phyloP scores from a whole-genome alignment of 1,140 invertebrate species.

The Lordiphosa clarofinis region DNA sequence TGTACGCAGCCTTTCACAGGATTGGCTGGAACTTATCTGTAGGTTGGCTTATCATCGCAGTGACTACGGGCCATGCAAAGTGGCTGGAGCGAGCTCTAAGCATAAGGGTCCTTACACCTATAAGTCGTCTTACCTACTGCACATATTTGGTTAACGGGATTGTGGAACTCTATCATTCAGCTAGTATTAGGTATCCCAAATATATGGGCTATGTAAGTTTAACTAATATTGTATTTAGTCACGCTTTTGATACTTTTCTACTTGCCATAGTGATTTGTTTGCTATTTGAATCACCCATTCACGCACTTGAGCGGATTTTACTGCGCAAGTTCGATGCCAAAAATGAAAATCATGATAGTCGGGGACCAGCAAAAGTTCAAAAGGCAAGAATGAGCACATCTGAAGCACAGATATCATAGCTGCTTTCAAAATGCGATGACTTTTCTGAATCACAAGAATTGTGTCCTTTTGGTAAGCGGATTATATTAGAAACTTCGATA shows the following conservation, averaged over 20 bases:
- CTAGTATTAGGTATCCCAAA: conserved; percentile 81
- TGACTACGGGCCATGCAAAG: conserved; percentile 85
- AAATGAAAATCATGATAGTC: not conserved
- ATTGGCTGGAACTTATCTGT: conserved; percentile 84
- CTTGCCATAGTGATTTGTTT: conserved; percentile 84
- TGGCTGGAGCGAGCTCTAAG: conserved; percentile 82
- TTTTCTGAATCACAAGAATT: too few relatives aligned
- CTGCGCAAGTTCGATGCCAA: conserved; percentile 56
- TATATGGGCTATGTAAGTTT: conserved; percentile 80
- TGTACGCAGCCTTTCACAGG: conserved; percentile 84
- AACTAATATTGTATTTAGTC: conserved; percentile 81
- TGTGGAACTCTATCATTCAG: conserved; percentile 83
- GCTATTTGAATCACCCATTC: conserved; percentile 86
- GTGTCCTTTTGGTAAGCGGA: too few relatives aligned
- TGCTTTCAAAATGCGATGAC: too few relatives aligned
- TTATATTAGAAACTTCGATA: too few relatives aligned
- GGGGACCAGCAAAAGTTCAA: conserved; percentile 1
- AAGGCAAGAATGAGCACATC: conserved; percentile 30
- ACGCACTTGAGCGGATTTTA: conserved; percentile 85
- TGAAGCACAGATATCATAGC: conserved; percentile 16
- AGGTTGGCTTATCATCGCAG: conserved; percentile 85
- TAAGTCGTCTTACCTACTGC: conserved; percentile 84
- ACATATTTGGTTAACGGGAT: conserved; percentile 85
- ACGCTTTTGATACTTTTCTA: conserved; percentile 83
- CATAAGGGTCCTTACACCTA: conserved; percentile 82